Evolutionary conservation across 2,113 vertebrate species (phyloP), one percentile per base, ranked within the genome.

Genomic region (Nibea coibor): DNA sequence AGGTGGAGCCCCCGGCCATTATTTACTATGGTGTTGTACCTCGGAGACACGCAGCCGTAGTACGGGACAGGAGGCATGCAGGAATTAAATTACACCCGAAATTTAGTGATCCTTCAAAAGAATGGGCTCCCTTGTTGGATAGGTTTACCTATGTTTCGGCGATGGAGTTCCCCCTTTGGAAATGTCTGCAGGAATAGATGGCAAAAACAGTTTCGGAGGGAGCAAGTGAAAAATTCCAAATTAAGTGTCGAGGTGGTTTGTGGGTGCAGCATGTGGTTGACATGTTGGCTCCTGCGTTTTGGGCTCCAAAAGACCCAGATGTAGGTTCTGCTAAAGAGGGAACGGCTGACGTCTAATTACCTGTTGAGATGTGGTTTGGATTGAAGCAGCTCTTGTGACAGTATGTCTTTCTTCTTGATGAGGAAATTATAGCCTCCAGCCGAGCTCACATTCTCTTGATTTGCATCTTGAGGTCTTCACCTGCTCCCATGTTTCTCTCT

Each of bases 21-120:
- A 95, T 94, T 95, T 94, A 93, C 90, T 84, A 70, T 77, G 58
- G 65, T 58, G 80, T 86, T 85, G 79, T 80, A 86, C 90, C 86
- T 82, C 51, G 22, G 93, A 92, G 90, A 94, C 92, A 67, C 31
- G 50, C 80, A 70, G 87, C 82, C 88, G 3, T 58, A 89, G 91
- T 93, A 91, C 59, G 71, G 86, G 90, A 92, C 88, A 77, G 88
- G 84, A 92, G 88, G 86, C 89, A 92, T 80, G 89, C 54, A 3
- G 91, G 94, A 93, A 92, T 94, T 92, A 81, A 90, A 93, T 95
- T 94, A 93, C 94, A 70, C 51, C 59, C 20, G 70, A 93, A 94
- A 94, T 93, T 87, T 93, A 94, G 88, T 85, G 93, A 93, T 90
- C 91, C 82, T 87, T 90, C 75, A 85, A 86, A 87, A 93, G 90